Conservation (phyloP, 2,888 invertebrate genomes). For the Apoda limacodes region DNA sequence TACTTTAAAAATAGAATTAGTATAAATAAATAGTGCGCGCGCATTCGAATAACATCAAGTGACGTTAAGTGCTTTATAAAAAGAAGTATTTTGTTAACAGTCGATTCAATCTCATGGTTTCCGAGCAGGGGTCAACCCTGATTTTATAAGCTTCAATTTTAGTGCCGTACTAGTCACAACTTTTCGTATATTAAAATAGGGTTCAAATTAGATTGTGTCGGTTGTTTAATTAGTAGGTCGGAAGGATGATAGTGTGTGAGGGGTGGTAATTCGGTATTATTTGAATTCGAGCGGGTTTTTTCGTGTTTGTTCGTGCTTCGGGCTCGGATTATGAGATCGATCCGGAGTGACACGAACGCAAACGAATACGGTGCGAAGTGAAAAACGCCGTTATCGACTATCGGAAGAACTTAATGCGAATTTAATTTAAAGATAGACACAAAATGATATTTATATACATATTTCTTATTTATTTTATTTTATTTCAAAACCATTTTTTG, state of each 20-base stretch:
- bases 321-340: too few relatives aligned
- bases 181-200: conserved; percentile 16
- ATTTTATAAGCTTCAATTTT: neutral
- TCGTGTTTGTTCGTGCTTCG: too few relatives aligned
- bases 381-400: too few relatives aligned
- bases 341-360: too few relatives aligned
- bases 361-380: too few relatives aligned
- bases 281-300: too few relatives aligned
- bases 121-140: conserved; percentile 16
- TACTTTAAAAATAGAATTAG: conserved; percentile 52
- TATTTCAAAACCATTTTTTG: too few relatives aligned
- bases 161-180: conserved; percentile 11
- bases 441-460: too few relatives aligned
- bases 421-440: too few relatives aligned
- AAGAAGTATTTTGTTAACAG: conserved; percentile 35
- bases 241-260: conserved; percentile 21
- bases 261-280: conserved; percentile 21
- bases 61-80: conserved; percentile 56
- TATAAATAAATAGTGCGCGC: conserved; percentile 46
- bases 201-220: conserved; percentile 12
- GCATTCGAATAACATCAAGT: conserved; percentile 30
- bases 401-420: too few relatives aligned
- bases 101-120: conserved; percentile 5
- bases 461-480: too few relatives aligned
- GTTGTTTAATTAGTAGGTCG: conserved; percentile 23